Evolutionary conservation across 2,888 invertebrate genomes (phyloP), one percentile per base, ranked within the genome.

Genomic region (Aspidapion aeneum): DNA sequence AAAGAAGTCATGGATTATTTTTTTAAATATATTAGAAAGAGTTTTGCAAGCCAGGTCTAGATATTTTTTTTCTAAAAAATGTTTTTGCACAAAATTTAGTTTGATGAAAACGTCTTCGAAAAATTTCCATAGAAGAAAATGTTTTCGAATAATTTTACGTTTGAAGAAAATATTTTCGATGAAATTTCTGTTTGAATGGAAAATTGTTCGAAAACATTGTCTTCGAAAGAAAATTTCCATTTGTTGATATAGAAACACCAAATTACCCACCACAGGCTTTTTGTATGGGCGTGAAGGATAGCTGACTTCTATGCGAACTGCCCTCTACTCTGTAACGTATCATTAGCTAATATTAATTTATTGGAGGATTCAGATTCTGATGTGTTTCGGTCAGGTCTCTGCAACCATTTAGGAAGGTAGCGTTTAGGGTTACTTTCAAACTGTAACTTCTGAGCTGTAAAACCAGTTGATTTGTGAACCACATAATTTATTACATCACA

Each of bases 381-480:
- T 35, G 35, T 35, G 12, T 3, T 35, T n/a, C n/a, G n/a, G n/a
- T n/a, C n/a, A 12, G 35, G 35, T 12, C 35, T 12, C 12, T 35
- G 35, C 3, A 35, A 35, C 35, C 3, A 7, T 12, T 3, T 35
- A 3, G 35, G 35, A 7, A 12, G 35, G 18, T 52, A 35, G 3
- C 16, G 3, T 7, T 3, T 16, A 16, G 54, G 19, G 19, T 56
- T 19, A n/a, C 17, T 16, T 18, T 61, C 63, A 5, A 62, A 54
- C n/a, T 61, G 57, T 16, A 69, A 35, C 48, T 67, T 66, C 51
- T 35, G 55, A 1, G 68, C 66, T 2, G 69, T 57, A 35, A 58
- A 67, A 5, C 68, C 63, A 1, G 68, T 69, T 16, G 62, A 56
- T 21, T 68, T 64, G 62, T 69, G 68, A 17, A 60, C 59, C 1